Conservation (phyloP, 2,113 vertebrate genomes). For the Oncorhynchus gorbuscha region DNA sequence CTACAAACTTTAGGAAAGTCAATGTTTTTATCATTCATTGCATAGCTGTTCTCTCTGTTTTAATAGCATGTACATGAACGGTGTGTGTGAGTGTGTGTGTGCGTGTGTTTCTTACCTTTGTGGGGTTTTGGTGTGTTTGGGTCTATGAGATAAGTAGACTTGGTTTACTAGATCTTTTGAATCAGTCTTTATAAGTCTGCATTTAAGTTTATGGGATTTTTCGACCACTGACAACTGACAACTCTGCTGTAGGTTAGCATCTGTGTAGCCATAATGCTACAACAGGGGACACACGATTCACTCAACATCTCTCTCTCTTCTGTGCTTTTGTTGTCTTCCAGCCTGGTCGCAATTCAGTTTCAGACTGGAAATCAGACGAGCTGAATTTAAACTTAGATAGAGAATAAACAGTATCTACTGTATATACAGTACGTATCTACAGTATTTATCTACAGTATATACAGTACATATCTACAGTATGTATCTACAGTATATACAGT, state of each 20-base stretch:
- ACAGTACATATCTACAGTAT: too few relatives aligned
- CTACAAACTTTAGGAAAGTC: constrained; percentile 53
- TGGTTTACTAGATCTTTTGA: not conserved
- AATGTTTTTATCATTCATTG: constrained; percentile 4
- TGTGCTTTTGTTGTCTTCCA: too few relatives aligned
- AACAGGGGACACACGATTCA: not conserved
- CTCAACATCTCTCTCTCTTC: too few relatives aligned
- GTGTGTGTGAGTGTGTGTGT: not conserved
- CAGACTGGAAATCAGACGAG: too few relatives aligned
- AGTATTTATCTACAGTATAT: too few relatives aligned
- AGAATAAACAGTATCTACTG: too few relatives aligned
- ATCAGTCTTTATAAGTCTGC: not conserved
- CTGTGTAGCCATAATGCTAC: not conserved
- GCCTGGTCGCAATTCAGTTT: too few relatives aligned
- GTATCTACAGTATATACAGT: too few relatives aligned
- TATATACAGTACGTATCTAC: too few relatives aligned
- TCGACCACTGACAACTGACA: not conserved
- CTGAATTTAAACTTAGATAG: too few relatives aligned
- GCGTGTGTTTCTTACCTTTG: too few relatives aligned
- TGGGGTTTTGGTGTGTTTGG: too few relatives aligned
- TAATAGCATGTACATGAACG: constrained; percentile 5
- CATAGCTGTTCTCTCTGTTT: constrained; percentile 23
- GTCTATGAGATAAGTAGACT: not conserved
- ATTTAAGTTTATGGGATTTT: not conserved
- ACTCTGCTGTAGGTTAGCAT: not conserved